Percentiles rank a stretch among this genome's conserved stretches.
phyloP scores from a whole-genome alignment of 2,113 vertebrate genomes.

The Girardinichthys multiradiatus region DNA sequence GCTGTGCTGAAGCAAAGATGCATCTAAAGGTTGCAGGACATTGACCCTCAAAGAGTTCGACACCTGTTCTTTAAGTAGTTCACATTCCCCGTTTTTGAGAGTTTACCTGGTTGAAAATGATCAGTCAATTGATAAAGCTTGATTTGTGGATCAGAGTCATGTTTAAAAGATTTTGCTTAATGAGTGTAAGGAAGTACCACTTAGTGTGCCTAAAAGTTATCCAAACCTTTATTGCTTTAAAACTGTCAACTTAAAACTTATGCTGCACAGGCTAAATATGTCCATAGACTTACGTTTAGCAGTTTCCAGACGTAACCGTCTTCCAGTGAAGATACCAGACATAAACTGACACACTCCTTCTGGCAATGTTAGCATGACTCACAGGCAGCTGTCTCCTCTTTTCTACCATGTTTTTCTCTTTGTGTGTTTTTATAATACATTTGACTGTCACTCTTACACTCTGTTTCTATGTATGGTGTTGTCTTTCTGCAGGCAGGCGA shows the following conservation, averaged over 20 bases:
- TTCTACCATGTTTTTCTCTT: conserved; percentile 11
- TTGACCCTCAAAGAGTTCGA: neutral
- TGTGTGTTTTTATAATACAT: conserved; percentile 26
- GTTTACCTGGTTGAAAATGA: neutral
- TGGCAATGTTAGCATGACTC: conserved; percentile 51
- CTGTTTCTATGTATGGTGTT: conserved; percentile 31
- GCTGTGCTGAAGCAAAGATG: neutral
- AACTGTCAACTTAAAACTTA: neutral
- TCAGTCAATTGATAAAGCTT: neutral
- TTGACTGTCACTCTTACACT: conserved; percentile 36
- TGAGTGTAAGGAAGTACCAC: neutral
- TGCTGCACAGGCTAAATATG: conserved; percentile 30
- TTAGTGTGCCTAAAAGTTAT: neutral
- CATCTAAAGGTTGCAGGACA: neutral
- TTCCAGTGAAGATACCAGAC: conserved; percentile 35
- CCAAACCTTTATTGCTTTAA: neutral
- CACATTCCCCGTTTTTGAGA: neutral
- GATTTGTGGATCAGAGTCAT: neutral
- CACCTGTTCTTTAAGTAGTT: neutral
- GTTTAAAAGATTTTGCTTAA: neutral
- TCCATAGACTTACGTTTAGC: conserved; percentile 9
- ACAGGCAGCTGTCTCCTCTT: conserved; percentile 36
- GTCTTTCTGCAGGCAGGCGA: conserved; percentile 53
- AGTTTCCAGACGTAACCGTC: conserved; percentile 29
- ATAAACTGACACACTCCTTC: conserved; percentile 51